Evolutionary conservation across 2,113 vertebrate species (phyloP).

Genomic region (Sinocyclocheilus rhinocerous): DNA sequence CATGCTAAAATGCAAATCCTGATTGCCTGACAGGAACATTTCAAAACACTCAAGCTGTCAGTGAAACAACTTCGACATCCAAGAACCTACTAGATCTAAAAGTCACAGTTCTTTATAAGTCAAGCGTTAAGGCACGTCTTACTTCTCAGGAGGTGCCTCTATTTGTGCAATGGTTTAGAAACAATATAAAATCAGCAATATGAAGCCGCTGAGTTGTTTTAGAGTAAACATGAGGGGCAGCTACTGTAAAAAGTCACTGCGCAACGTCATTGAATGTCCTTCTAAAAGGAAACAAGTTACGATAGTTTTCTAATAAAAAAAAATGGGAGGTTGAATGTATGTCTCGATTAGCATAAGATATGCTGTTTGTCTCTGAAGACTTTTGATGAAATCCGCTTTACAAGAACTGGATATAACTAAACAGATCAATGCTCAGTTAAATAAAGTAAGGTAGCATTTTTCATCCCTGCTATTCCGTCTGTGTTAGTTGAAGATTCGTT

Average conservation of each 20-base stretch:
- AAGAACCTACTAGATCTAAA: slow-evolving; percentile 5
- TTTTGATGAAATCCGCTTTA: slow-evolving; percentile 40
- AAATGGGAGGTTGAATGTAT: slow-evolving; percentile 59
- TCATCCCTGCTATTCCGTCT: slow-evolving; percentile 21
- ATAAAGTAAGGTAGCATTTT: background rate
- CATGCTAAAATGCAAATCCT: slow-evolving; percentile 47
- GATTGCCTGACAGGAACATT: slow-evolving; percentile 43
- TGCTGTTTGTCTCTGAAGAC: slow-evolving; percentile 53
- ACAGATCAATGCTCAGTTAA: background rate
- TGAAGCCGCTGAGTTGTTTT: background rate
- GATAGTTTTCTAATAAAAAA: slow-evolving; percentile 16
- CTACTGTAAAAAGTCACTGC: background rate
- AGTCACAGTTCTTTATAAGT: background rate
- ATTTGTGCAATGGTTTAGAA: slow-evolving; percentile 15
- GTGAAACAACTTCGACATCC: slow-evolving; percentile 9
- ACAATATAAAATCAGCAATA: slow-evolving; percentile 6
- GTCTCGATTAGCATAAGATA: slow-evolving; percentile 60
- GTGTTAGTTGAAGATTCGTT: slow-evolving; percentile 27
- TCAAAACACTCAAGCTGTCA: slow-evolving; percentile 16
- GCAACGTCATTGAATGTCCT: background rate
- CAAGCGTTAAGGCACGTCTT: background rate
- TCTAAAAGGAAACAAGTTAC: background rate
- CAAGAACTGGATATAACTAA: background rate
- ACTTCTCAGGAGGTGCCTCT: background rate
- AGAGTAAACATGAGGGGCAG: background rate